These are phyloP conservation scores for Tetramorium simillimum DNA, from an alignment of 1,140 invertebrate genomes.

Conservation along the genomic window DNA sequence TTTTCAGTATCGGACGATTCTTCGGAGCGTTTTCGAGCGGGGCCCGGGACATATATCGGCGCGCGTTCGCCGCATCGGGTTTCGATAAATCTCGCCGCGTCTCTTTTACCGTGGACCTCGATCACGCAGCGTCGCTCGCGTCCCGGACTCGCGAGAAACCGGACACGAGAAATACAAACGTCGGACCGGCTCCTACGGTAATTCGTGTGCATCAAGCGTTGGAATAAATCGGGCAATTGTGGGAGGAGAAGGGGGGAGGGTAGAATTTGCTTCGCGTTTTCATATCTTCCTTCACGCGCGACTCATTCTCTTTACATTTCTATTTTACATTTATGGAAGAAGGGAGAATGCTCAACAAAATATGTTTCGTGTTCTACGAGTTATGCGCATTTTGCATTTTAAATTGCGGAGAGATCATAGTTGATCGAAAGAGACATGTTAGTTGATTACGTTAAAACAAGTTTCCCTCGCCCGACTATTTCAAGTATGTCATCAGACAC, in stretches of 20 bases:
- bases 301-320: neutral
- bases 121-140: constrained; percentile 66
- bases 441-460: neutral
- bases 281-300: neutral
- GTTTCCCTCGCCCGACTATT: neutral
- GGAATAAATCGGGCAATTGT: constrained; percentile 7
- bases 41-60: constrained; percentile 65
- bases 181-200: constrained; percentile 49
- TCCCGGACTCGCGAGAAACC: constrained; percentile 60
- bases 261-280: constrained; percentile 17
- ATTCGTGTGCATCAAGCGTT: constrained; percentile 66
- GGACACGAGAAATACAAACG: constrained; percentile 66
- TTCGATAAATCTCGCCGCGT: constrained; percentile 73
- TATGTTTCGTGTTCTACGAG: neutral
- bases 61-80: constrained; percentile 68
- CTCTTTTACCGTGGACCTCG: constrained; percentile 67
- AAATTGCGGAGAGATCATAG: neutral
- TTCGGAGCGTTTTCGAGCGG: constrained; percentile 68
- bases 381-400: neutral
- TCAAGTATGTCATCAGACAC: neutral
- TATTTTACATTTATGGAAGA: neutral
- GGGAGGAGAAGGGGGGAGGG: neutral
- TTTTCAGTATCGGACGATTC: constrained; percentile 73
- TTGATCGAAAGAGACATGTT: neutral
- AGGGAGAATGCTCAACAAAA: neutral